phyloP scores from a whole-genome alignment of 2,113 vertebrate species.

The Siniperca chuatsi region DNA sequence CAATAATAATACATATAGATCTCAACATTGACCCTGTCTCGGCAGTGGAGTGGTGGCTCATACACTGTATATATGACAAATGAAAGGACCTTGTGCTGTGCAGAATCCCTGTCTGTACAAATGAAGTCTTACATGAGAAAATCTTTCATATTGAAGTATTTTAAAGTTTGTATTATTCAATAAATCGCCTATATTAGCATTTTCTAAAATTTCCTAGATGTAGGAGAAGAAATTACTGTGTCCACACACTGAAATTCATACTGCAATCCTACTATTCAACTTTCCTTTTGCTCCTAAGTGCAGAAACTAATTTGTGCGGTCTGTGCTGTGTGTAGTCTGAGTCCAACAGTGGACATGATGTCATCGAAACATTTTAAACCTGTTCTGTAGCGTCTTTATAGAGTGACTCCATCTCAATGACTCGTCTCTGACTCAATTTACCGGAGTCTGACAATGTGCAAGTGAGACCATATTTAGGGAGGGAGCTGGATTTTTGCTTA shows the following conservation, averaged over 20 bases:
- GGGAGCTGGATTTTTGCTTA: slow-evolving; percentile 66
- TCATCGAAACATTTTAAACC: slow-evolving; percentile 63
- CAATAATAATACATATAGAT: neutral
- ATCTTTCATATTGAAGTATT: slow-evolving; percentile 11
- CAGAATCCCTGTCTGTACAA: neutral
- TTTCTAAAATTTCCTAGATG: neutral
- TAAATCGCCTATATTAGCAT: slow-evolving; percentile 1
- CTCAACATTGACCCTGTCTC: neutral
- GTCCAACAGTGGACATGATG: slow-evolving; percentile 56
- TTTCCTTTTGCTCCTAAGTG: slow-evolving; percentile 17
- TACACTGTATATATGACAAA: neutral
- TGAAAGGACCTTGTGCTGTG: neutral
- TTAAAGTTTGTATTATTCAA: slow-evolving; percentile 20
- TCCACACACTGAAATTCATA: slow-evolving; percentile 23
- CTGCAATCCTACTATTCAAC: slow-evolving; percentile 16
- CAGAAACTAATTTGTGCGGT: slow-evolving; percentile 27
- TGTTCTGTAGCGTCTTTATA: slow-evolving; percentile 51
- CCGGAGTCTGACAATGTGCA: slow-evolving; percentile 65
- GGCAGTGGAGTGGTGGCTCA: neutral
- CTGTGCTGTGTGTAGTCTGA: slow-evolving; percentile 27
- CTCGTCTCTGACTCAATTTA: slow-evolving; percentile 74
- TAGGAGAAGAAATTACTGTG: neutral
- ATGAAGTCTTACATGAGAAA: slow-evolving; percentile 11
- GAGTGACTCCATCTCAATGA: slow-evolving; percentile 70
- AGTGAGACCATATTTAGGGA: slow-evolving; percentile 64